Base-by-base conservation (phyloP, 2,113 vertebrate species). In the Carlito syrichta region DNA sequence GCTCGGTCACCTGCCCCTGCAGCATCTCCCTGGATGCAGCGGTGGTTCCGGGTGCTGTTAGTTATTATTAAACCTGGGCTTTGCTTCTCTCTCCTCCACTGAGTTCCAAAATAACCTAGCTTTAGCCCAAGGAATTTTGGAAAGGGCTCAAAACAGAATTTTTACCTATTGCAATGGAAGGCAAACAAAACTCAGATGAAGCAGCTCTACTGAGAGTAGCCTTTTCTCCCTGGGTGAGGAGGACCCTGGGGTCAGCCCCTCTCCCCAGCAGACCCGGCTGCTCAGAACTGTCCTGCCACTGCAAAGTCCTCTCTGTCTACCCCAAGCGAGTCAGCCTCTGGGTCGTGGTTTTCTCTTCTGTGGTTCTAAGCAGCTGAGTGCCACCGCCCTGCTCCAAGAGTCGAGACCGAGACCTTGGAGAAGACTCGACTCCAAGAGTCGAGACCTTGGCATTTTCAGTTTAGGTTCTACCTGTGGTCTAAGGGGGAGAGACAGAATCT, bases 181-280 rank as follows among this genome's bases (percentile, higher is more conserved):
- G 54, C 20, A 66, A 89, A 3, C 14, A 1, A 19, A 56, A n/a
- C 3, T 45, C 20, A 60, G 43, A 20, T 22, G 32, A 71, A 63
- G 17, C 23, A 9, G 25, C 30, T 30, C 79, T 22, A 6, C 10
- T 30, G 32, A 2, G 25, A 14, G 32, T 16, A 30, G 1, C 7
- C 4, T 6, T 45, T 74, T 77, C 38, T n/a, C 20, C 16, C 19
- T 38, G 25, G 23, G 2, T 10, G 8, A 8, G 19, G 6, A 40
- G 3, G 9, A 10, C 38, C 52, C n/a, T 50, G 5, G 0, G 1
- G 0, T 7, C 14, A 14, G 38, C 32, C 20, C 27, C 8, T 82
- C 23, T 45, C 0, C 12, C 30, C 23, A 19, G 22, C 23, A 32
- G 19, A 25, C 71, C 38, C 19, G 58, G 35, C 1, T 20, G 23